Evolutionary conservation across 2,888 invertebrate species (phyloP).

Genomic region (Ellobium chinense): DNA sequence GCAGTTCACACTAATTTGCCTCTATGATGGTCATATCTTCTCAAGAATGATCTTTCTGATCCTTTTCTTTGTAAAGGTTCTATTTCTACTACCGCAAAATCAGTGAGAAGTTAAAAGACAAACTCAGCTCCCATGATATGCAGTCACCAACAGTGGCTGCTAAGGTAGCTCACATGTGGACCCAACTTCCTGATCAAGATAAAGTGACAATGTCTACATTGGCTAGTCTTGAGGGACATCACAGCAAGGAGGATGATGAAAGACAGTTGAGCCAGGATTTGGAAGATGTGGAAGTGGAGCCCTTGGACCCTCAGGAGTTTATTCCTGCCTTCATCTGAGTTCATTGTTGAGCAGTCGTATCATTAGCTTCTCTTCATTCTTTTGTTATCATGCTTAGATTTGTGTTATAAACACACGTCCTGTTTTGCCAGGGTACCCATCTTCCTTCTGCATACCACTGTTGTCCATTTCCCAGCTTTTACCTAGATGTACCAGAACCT

Average conservation of each 20-base stretch:
- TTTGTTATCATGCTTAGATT: too few relatives aligned
- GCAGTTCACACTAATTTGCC: background rate
- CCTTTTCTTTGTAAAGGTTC: conserved; percentile 53
- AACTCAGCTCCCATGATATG: conserved; percentile 44
- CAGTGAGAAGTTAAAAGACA: conserved; percentile 48
- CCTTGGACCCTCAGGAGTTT: conserved; percentile 32
- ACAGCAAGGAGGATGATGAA: conserved; percentile 29
- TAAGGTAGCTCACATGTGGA: conserved; percentile 57
- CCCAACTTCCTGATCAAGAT: conserved; percentile 51
- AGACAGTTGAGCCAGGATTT: conserved; percentile 52
- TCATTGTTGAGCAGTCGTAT: too few relatives aligned
- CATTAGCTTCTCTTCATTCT: too few relatives aligned
- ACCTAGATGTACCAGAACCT: too few relatives aligned
- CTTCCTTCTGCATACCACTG: too few relatives aligned
- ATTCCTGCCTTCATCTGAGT: background rate
- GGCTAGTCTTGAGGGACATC: conserved; percentile 56
- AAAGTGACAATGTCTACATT: conserved; percentile 55
- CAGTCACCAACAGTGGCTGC: conserved; percentile 37
- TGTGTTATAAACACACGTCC: too few relatives aligned
- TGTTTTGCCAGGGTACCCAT: too few relatives aligned
- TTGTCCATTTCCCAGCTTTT: too few relatives aligned
- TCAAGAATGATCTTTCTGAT: background rate
- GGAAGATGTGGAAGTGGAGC: conserved; percentile 50
- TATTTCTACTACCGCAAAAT: conserved; percentile 62
- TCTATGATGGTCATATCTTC: background rate